phyloP scores from a whole-genome alignment of 2,888 invertebrate genomes.

The Metallyticus violacea region DNA sequence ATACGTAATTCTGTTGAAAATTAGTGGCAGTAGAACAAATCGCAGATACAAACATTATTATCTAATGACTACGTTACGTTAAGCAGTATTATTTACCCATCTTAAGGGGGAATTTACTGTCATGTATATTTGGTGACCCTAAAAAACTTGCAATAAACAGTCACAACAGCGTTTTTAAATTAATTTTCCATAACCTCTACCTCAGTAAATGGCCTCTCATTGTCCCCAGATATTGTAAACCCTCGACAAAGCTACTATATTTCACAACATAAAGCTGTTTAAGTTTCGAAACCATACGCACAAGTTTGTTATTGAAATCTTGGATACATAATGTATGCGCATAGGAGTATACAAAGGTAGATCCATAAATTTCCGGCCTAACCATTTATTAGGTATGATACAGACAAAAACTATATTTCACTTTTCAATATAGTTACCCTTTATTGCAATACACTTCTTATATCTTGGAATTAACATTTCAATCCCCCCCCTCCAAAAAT shows the following conservation, averaged over 20 bases:
- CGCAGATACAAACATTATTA: too few species aligned
- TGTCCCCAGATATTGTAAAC: neutral
- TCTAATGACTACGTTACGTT: neutral
- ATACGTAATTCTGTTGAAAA: too few species aligned
- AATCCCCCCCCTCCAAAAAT: too few species aligned
- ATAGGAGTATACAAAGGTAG: too few species aligned
- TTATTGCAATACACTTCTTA: too few species aligned
- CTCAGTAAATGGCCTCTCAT: neutral
- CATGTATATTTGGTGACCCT: neutral
- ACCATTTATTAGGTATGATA: too few species aligned
- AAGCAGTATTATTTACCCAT: neutral
- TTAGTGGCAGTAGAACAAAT: too few species aligned
- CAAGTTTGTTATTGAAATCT: neutral
- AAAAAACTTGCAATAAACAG: neutral
- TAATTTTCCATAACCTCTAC: neutral
- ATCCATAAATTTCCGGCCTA: too few species aligned
- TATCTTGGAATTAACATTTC: too few species aligned
- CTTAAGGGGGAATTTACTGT: neutral
- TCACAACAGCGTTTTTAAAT: neutral
- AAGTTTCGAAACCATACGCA: neutral
- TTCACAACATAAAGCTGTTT: neutral
- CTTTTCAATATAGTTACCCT: too few species aligned
- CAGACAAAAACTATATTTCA: too few species aligned
- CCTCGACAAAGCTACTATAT: neutral
- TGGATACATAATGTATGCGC: too few species aligned